Evolutionary conservation across 92 coral and sea anemone species (phyloP).

Genomic region (Blastomussa wellsi): DNA sequence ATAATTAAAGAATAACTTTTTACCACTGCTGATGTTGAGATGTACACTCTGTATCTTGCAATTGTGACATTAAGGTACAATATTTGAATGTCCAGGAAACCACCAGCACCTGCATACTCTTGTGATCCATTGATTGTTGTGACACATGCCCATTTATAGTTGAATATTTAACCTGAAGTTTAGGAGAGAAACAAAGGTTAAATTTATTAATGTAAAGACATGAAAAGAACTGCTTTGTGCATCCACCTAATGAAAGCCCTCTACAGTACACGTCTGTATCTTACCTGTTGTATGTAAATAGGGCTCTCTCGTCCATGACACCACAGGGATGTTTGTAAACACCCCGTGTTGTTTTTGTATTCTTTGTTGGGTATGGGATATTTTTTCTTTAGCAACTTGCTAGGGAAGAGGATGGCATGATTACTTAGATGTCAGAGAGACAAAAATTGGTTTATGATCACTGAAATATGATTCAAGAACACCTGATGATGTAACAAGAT

Average conservation of each 20-base stretch:
- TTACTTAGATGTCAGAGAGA: conserved; percentile 18
- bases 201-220: conserved; percentile 29
- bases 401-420: conserved; percentile 35
- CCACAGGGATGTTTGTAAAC: conserved; percentile 33
- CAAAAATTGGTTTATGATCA: conserved; percentile 25
- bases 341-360: conserved; percentile 40
- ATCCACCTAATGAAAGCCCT: conserved; percentile 13
- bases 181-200: conserved; percentile 40
- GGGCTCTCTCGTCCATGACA: conserved; percentile 15
- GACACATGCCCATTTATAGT: conserved; percentile 40
- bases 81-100: conserved; percentile 28
- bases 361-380: conserved; percentile 23
- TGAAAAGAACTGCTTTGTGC: conserved; percentile 38
- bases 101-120: conserved; percentile 42
- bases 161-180: conserved; percentile 38
- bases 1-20: background rate
- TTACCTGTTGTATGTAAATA: conserved; percentile 20
- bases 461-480: conserved; percentile 21
- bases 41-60: conserved; percentile 28
- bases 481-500: conserved; percentile 21
- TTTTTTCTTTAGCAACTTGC: conserved; percentile 31
- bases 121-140: conserved; percentile 48
- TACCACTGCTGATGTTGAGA: conserved; percentile 25
- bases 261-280: conserved; percentile 12
- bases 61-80: conserved; percentile 16